Evolutionary conservation across 2,113 vertebrate genomes (phyloP).

Genomic region (Hippocampus zosterae): DNA sequence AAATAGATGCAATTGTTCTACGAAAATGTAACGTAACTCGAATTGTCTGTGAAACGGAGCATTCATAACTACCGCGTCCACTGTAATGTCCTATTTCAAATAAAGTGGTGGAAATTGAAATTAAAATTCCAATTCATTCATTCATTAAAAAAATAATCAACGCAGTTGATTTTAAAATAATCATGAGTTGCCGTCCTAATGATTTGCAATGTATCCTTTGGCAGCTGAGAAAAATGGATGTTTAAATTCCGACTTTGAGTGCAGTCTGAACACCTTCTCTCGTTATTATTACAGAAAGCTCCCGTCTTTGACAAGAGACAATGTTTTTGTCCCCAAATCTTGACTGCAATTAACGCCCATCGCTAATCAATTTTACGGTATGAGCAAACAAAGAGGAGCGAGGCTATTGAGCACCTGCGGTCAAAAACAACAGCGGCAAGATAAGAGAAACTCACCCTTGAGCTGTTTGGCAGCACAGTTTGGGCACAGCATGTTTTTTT

Average conservation of each 20-base stretch:
- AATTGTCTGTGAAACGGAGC: no score
- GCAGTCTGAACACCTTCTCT: no score
- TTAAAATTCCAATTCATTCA: no score
- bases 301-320: slow-evolving; percentile 34
- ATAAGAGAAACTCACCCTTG: slow-evolving; percentile 33
- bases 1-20: no score
- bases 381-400: slow-evolving; percentile 48
- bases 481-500: background rate
- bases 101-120: no score
- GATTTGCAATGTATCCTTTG: background rate
- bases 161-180: no score
- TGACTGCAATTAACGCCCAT: slow-evolving; percentile 62
- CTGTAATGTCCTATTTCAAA: no score
- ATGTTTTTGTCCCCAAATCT: slow-evolving; percentile 55
- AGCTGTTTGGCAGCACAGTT: slow-evolving; percentile 22
- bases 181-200: no score
- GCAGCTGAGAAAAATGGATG: background rate
- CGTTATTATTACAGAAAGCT: slow-evolving; percentile 1
- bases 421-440: slow-evolving; percentile 37
- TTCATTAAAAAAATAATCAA: no score
- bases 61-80: no score
- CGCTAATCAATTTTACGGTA: slow-evolving; percentile 69
- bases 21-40: no score
- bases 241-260: slow-evolving; percentile 26
- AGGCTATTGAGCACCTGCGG: slow-evolving; percentile 33